Evolutionary conservation across 2,888 invertebrate genomes (phyloP), one percentile per base, ranked within the genome.

Genomic region (Andrena praecox): DNA sequence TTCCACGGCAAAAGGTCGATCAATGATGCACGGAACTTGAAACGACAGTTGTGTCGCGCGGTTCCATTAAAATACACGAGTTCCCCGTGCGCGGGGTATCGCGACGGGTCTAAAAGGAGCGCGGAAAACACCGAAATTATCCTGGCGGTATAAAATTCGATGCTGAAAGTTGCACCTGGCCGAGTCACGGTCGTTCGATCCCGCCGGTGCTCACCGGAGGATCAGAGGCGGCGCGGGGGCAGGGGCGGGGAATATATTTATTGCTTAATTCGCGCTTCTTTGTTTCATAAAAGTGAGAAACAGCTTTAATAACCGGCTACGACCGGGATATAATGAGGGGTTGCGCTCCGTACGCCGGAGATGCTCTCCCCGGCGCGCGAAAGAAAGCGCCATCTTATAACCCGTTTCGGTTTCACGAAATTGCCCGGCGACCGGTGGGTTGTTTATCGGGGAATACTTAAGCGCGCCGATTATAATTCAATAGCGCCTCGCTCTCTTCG

Each of bases 201-300:
- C 66, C 35, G 54, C 52, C 62, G 72, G 56, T 33, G 54, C 60
- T 64, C 59, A 42, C 63, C 64, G 50, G 8, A 50, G 2, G 42
- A 4, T 42, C 42, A 42, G 42, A 42, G 42, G 42, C 42, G 42
- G 42, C 42, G 42, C 42, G 42, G 33, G 60, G 24, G 64, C 56
- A 77, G 77, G 52, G 82, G 82, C 79, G 81, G 78, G 78, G 85
- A 87, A 89, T 86, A 87, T 91, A 91, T 93, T 92, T 91, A 92
- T 92, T 91, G 91, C 92, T 92, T 91, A 90, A 92, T 92, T 93
- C 91, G 91, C 92, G 91, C 92, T 92, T 92, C 92, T 93, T 93
- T 92, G 93, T 93, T 93, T 92, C 91, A 91, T 92, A 92, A 93
- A 93, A 93, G 92, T 93, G 92, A 93, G 92, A 92, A 93, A 93